Evolutionary conservation across 2,888 invertebrate species (phyloP).

Genomic region (Nephrocerus scutellatus): DNA sequence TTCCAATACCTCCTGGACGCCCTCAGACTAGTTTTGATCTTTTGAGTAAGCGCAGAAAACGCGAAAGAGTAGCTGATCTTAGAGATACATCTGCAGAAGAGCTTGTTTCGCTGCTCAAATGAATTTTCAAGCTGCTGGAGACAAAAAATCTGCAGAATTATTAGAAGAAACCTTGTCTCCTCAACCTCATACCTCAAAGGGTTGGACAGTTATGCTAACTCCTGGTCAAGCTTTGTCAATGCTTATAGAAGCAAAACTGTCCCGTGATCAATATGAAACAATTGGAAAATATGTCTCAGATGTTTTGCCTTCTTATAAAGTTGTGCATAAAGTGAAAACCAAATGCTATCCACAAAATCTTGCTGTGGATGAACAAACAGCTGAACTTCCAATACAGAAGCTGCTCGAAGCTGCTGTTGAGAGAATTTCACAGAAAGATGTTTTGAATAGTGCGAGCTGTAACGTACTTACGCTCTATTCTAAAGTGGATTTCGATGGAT

Average conservation of each 20-base stretch:
- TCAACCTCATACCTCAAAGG: no score
- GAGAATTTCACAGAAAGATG: conserved; percentile 4
- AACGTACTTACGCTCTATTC: conserved; percentile 3
- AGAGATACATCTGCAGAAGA: conserved; percentile 1
- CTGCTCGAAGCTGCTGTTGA: conserved; percentile 3
- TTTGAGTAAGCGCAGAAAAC: conserved; percentile 9
- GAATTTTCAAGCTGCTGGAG: conserved; percentile 4
- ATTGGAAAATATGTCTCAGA: not conserved
- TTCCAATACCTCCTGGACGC: conserved; percentile 7
- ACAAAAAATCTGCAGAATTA: conserved; percentile 4
- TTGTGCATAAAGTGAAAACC: conserved; percentile 1
- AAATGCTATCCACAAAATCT: conserved; percentile 5
- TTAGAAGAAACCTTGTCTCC: conserved; percentile 6
- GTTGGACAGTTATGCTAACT: conserved; percentile 1
- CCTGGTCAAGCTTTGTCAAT: conserved; percentile 2
- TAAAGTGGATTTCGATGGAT: conserved; percentile 5
- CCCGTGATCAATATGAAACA: not conserved
- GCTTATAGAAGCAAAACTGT: not conserved
- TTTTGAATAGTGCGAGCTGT: conserved; percentile 1
- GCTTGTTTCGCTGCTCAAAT: conserved; percentile 1
- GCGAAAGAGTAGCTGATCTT: conserved; percentile 8
- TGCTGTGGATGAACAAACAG: conserved; percentile 4
- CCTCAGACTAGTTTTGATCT: conserved; percentile 9
- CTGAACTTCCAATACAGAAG: conserved; percentile 3
- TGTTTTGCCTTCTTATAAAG: conserved; percentile 1